phyloP scores from a whole-genome alignment of 1,140 invertebrate genomes.

The Calephelis virginiensis region DNA sequence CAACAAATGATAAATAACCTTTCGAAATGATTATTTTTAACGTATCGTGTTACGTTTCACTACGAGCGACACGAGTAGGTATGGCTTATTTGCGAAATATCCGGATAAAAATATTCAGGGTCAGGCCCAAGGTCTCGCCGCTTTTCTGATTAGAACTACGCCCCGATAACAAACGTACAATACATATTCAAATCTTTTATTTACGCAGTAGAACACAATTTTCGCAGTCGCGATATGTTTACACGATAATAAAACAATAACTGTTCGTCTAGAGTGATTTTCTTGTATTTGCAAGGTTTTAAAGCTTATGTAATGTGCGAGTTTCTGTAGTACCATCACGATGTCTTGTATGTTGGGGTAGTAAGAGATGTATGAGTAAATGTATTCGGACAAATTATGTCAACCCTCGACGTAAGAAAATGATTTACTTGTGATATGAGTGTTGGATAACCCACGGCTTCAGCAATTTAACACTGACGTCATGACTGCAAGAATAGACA shows the following conservation, averaged over 20 bases:
- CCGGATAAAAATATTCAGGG: constrained; percentile 75
- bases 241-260: constrained; percentile 62
- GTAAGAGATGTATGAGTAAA: too few species aligned
- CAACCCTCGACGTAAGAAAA: too few species aligned
- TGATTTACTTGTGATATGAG: too few species aligned
- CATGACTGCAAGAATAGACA: too few species aligned
- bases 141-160: constrained; percentile 70
- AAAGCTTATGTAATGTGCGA: constrained; percentile 31
- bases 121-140: constrained; percentile 67
- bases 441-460: too few species aligned
- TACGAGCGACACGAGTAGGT: not conserved
- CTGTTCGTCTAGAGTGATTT: constrained; percentile 56
- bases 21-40: constrained; percentile 20
- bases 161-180: constrained; percentile 57
- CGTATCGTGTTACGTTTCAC: constrained; percentile 28
- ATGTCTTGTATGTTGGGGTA: too few species aligned
- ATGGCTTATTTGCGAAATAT: constrained; percentile 57
- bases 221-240: constrained; percentile 34
- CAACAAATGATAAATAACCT: constrained; percentile 1
- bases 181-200: constrained; percentile 43
- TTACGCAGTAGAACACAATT: constrained; percentile 37
- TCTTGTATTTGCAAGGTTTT: constrained; percentile 62
- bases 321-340: not conserved
- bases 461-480: too few species aligned
- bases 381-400: too few species aligned